Evolutionary conservation across 2,113 vertebrate species (phyloP).

Genomic region (Mesoclemmys tuberculata): DNA sequence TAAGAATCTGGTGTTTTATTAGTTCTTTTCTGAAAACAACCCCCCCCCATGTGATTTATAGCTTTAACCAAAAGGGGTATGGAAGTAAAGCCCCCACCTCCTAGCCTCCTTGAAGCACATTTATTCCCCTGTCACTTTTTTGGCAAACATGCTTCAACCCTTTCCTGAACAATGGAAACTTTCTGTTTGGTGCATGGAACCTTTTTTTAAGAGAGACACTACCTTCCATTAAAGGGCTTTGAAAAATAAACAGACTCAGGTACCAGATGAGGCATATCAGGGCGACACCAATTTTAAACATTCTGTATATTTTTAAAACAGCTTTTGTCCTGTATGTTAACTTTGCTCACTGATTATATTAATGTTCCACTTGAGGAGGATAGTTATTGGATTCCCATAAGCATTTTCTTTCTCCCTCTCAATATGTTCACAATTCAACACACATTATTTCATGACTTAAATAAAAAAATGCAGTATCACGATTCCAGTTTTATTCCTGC

Average conservation of each 20-base stretch:
- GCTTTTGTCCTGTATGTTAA: background rate
- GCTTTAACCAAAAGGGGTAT: conserved; percentile 69
- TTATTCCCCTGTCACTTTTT: conserved; percentile 72
- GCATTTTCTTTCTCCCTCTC: background rate
- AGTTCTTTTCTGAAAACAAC: conserved; percentile 69
- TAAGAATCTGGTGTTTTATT: conserved; percentile 71
- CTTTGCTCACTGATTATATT: background rate
- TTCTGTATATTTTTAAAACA: background rate
- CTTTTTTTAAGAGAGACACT: background rate
- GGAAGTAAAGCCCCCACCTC: conserved; percentile 61
- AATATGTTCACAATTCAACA: background rate
- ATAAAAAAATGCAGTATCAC: background rate
- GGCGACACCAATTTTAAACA: conserved; percentile 15
- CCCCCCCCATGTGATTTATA: conserved; percentile 66
- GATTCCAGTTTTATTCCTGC: background rate
- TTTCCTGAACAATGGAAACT: conserved; percentile 70
- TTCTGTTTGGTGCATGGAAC: conserved; percentile 61
- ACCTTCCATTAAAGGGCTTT: conserved; percentile 56
- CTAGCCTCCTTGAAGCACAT: conserved; percentile 54
- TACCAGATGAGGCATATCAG: conserved; percentile 62
- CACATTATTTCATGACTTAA: background rate
- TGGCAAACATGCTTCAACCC: conserved; percentile 59
- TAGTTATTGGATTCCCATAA: rapidly evolving
- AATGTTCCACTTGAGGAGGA: background rate
- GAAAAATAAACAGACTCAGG: conserved; percentile 72